phyloP scores from a whole-genome alignment of 1,140 invertebrate species.

The Hypothenemus hampei region DNA sequence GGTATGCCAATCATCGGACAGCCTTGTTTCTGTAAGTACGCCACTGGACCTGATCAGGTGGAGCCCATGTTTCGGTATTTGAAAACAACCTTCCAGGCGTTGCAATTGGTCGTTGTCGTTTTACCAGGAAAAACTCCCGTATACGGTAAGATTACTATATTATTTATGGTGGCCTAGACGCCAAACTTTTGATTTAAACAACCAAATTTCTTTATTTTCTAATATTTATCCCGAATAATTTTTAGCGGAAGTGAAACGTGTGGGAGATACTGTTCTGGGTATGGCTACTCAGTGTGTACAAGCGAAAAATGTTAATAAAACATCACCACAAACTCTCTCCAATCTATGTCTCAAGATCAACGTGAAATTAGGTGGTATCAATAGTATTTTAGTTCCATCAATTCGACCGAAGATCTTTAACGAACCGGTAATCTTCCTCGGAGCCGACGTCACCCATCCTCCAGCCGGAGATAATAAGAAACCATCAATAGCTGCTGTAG shows the following conservation, averaged over 20 bases:
- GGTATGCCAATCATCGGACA: slow-evolving; percentile 99
- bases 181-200: background rate
- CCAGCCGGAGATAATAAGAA: slow-evolving; percentile 99
- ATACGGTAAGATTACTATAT: slow-evolving; percentile 68
- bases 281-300: slow-evolving; percentile 99
- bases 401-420: slow-evolving; percentile 96
- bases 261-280: slow-evolving; percentile 97
- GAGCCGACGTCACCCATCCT: slow-evolving; percentile 98
- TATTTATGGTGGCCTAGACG: too few species aligned
- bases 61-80: slow-evolving; percentile 99
- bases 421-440: slow-evolving; percentile 98
- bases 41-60: slow-evolving; percentile 98
- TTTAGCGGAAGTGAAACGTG: slow-evolving; percentile 96
- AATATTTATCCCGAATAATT: background rate
- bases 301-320: slow-evolving; percentile 99
- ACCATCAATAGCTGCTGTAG: slow-evolving; percentile 97
- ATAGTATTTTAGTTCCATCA: slow-evolving; percentile 96
- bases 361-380: slow-evolving; percentile 98
- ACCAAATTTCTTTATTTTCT: background rate
- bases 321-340: slow-evolving; percentile 97
- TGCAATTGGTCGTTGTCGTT: slow-evolving; percentile 97
- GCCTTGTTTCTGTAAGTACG: slow-evolving; percentile 99
- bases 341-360: slow-evolving; percentile 99
- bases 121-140: slow-evolving; percentile 99
- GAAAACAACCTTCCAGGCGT: slow-evolving; percentile 90